Evolutionary conservation across 2,113 vertebrate genomes (phyloP).

Genomic region (Lamprologus lemairii): DNA sequence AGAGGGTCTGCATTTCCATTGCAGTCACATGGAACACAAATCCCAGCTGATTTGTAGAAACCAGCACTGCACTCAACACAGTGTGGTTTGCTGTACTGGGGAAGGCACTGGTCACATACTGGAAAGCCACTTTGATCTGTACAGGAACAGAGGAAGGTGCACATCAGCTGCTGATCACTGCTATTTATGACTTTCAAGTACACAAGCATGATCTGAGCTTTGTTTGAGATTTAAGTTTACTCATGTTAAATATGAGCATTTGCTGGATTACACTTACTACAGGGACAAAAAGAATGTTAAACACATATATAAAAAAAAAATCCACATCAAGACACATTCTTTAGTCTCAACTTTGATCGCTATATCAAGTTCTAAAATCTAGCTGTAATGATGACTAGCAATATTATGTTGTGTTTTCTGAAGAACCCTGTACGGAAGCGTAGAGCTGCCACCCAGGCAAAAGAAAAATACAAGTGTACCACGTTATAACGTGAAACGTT

Average conservation of each 20-base stretch:
- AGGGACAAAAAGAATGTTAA: background rate
- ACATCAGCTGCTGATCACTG: background rate
- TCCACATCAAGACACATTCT: background rate
- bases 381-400: background rate
- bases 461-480: no score
- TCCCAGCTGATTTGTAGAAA: slow-evolving; percentile 78
- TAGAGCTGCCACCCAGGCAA: no score
- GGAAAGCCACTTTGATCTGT: slow-evolving; percentile 68
- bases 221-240: background rate
- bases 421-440: background rate
- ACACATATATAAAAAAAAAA: rapidly evolving
- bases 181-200: background rate
- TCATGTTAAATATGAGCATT: background rate
- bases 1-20: slow-evolving; percentile 78
- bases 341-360: background rate
- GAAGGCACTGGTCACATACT: slow-evolving; percentile 77
- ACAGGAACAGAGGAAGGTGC: background rate
- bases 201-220: background rate
- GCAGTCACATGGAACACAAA: slow-evolving; percentile 80
- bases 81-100: slow-evolving; percentile 69
- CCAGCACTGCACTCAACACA: slow-evolving; percentile 78
- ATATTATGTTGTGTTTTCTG: background rate
- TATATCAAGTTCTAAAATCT: background rate
- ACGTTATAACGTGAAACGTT: no score
- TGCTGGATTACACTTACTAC: background rate